Evolutionary conservation across 2,888 invertebrate genomes (phyloP), one percentile per base, ranked within the genome.

Genomic region (Anorthoa munda): DNA sequence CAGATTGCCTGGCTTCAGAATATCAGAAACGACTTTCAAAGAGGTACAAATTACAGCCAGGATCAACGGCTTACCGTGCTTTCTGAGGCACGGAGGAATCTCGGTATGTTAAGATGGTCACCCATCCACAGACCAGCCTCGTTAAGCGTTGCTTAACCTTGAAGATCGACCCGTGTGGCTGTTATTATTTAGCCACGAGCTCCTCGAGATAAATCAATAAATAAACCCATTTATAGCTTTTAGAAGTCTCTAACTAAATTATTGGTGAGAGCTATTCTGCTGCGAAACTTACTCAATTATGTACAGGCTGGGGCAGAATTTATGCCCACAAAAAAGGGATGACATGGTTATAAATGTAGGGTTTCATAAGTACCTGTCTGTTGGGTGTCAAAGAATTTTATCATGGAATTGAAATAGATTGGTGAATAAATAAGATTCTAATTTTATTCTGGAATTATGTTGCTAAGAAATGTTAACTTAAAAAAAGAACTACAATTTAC

Each of bases 231-330:
- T 77, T 77, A 75, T 79, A 77, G 46, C 84, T 70, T 70, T 63
- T 53, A 50, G 74, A 67, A 72, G 67, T 64, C 23, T 48, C 26
- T 59, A 65, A 72, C 71, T 69, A 58, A 67, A 82, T 75, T 85
- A 76, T 75, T 74, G 67, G 66, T 56, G 31, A 58, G 15, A 56
- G 66, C 23, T 61, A 70, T 75, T 75, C 45, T 73, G 31, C 53
- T 74, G 69, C 46, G 68, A 75, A 77, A 87, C 63, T 74, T 59
- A 23, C 63, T 85, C 59, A 85, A 76, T 85, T 85, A 85, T 78
- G 53, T 56, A 85, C 55, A 67, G 70, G 55, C 15, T 64, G 66
- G 39, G 53, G 59, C 66, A 17, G 23, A 70, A 77, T 77, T 75
- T 73, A 68, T 60, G 50, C 26, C 23, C 11, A 46, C 48, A 61